Conservation (phyloP, 2,113 vertebrate genomes). For the Pangasianodon gigas region DNA sequence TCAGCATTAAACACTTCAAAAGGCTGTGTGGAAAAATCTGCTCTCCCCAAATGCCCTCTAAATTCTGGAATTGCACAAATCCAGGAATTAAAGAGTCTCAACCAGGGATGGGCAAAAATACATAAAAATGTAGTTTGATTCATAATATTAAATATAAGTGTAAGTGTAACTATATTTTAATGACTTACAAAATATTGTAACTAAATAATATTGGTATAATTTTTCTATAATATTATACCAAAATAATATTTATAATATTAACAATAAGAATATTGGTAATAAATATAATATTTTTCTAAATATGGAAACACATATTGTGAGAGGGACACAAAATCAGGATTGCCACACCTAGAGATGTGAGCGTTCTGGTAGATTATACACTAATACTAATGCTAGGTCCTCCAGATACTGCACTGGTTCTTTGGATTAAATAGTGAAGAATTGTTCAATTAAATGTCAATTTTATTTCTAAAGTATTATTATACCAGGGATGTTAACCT, state of each 20-base stretch:
- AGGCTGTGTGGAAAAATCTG: neutral
- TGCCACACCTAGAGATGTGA: neutral
- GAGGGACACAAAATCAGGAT: neutral
- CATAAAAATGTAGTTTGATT: neutral
- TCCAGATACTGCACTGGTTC: neutral
- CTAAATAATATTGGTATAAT: neutral
- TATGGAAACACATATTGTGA: neutral
- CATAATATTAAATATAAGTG: neutral
- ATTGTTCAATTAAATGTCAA: neutral
- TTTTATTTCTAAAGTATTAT: neutral
- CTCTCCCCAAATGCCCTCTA: neutral
- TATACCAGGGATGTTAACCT: neutral
- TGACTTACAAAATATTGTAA: neutral
- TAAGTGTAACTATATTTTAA: neutral
- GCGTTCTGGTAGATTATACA: neutral
- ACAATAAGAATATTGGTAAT: neutral
- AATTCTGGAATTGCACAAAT: neutral
- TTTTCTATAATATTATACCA: neutral
- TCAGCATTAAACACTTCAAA: conserved; percentile 38
- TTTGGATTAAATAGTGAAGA: neutral
- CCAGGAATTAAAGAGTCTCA: neutral
- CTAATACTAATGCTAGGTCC: neutral
- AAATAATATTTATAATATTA: neutral
- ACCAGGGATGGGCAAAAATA: neutral
- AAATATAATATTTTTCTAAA: neutral